These are phyloP conservation scores for Struthio camelus DNA, from an alignment of 2,113 vertebrate species.

Conservation along the genomic window DNA sequence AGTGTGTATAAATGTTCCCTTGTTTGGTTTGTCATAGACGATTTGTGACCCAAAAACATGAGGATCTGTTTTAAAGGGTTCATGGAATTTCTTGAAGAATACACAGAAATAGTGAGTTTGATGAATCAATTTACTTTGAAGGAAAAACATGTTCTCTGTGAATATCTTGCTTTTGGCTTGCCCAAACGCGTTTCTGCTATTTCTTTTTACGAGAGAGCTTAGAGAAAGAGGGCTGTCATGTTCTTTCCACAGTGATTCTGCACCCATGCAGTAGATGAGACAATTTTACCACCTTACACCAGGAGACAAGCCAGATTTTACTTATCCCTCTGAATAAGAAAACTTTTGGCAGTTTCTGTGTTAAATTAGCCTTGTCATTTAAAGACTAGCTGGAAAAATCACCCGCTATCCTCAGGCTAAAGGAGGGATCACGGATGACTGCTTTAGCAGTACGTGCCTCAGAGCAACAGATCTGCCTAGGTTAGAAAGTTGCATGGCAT, in stretches of 20 bases:
- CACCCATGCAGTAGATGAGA: background rate
- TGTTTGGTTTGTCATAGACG: background rate
- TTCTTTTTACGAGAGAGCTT: background rate
- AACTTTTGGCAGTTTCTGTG: background rate
- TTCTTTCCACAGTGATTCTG: background rate
- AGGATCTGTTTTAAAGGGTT: background rate
- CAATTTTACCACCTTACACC: background rate
- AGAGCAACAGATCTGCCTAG: background rate
- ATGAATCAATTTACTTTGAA: background rate
- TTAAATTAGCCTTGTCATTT: background rate
- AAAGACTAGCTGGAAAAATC: background rate
- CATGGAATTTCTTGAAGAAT: background rate
- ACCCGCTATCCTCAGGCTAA: background rate
- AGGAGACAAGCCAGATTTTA: background rate
- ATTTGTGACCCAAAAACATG: background rate
- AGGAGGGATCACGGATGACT: background rate
- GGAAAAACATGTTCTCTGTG: background rate
- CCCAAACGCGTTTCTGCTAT: background rate
- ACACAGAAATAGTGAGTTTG: background rate
- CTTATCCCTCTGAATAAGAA: background rate
- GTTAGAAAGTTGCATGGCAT: background rate
- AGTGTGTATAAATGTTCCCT: background rate
- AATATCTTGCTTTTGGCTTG: conserved; percentile 1
- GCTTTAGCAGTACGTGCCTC: background rate
- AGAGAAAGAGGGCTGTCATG: background rate